Conservation (phyloP, 2,797 vertebrate species). For the Rhinichthys osculus region DNA sequence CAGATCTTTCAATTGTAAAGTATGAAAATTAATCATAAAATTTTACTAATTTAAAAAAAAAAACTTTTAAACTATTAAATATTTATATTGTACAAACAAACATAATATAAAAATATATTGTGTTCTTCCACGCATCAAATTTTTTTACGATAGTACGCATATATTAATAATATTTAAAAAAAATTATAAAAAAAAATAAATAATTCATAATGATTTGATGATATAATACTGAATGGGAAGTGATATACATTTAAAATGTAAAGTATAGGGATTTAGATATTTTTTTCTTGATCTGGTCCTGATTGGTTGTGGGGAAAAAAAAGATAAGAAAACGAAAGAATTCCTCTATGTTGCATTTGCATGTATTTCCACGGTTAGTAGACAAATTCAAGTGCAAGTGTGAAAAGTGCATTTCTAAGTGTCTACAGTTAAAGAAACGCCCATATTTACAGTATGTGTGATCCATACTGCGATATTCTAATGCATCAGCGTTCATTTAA, state of each 20-base stretch:
- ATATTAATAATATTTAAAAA: not conserved
- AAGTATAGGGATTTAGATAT: not conserved
- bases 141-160: not conserved
- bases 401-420: not conserved
- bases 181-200: too few relatives aligned
- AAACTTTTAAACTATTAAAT: not conserved
- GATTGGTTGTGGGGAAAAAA: not conserved
- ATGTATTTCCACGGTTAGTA: not conserved
- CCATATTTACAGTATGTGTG: not conserved
- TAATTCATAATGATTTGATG: not conserved
- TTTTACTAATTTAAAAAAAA: too few relatives aligned
- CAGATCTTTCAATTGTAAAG: not conserved
- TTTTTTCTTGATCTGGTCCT: not conserved
- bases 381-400: not conserved
- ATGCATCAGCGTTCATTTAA: conserved; percentile 58
- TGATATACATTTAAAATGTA: too few relatives aligned
- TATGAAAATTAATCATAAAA: not conserved
- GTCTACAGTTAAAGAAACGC: not conserved
- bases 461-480: conserved; percentile 54
- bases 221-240: not conserved
- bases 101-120: not conserved
- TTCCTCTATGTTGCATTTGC: not conserved
- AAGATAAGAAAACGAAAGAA: not conserved
- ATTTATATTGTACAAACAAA: not conserved
- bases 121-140: not conserved